Conservation (phyloP, 2,888 invertebrate species). For the Idaea biselata region DNA sequence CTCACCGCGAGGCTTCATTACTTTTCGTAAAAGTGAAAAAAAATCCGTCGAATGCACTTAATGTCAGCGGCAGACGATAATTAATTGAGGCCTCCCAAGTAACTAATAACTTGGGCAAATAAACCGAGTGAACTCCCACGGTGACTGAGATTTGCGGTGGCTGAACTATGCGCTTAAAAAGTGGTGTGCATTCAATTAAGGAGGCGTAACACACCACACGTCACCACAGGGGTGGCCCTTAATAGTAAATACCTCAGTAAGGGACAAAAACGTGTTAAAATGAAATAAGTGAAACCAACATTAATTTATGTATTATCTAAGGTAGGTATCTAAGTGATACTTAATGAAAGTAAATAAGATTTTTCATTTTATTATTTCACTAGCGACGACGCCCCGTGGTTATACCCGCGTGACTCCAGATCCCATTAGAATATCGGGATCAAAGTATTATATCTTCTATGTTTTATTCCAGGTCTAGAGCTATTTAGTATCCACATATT, state of each 20-base stretch:
- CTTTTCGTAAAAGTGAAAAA: conserved; percentile 56
- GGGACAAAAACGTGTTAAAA: neutral
- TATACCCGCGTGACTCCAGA: too few relatives aligned
- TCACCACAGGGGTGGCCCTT: neutral
- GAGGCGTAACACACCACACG: neutral
- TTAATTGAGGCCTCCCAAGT: conserved; percentile 63
- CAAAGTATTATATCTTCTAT: too few relatives aligned
- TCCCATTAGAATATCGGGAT: too few relatives aligned
- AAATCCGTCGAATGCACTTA: conserved; percentile 42
- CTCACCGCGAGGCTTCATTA: conserved; percentile 37
- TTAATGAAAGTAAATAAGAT: neutral
- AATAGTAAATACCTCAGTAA: neutral
- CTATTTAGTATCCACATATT: too few relatives aligned
- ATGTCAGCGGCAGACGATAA: conserved; percentile 51
- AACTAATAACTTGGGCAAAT: conserved; percentile 51
- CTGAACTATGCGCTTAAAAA: conserved; percentile 2
- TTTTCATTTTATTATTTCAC: too few relatives aligned
- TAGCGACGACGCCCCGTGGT: too few relatives aligned
- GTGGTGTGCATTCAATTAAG: neutral
- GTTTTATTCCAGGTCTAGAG: too few relatives aligned
- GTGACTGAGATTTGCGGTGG: neutral
- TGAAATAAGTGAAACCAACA: neutral
- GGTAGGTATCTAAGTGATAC: neutral
- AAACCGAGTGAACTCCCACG: conserved; percentile 20
- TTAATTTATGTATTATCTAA: neutral